Conservation (phyloP, 2,797 vertebrate species). For the Smutsia gigantea region DNA sequence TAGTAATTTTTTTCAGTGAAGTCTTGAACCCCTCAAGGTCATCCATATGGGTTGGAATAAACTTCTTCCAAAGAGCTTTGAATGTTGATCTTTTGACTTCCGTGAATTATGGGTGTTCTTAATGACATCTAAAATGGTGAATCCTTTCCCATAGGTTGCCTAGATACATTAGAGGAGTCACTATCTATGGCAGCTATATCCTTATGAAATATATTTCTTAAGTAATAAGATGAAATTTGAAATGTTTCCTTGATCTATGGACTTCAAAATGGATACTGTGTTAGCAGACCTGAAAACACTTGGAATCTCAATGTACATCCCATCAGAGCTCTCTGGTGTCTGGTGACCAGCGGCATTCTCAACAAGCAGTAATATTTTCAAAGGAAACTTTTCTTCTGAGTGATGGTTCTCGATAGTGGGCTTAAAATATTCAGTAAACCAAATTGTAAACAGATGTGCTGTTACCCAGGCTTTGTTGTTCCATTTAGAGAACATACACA, state of each 20-base stretch:
- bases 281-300: background rate
- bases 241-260: background rate
- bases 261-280: background rate
- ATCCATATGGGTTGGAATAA: background rate
- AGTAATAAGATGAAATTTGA: background rate
- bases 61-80: background rate
- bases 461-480: background rate
- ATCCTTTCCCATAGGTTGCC: background rate
- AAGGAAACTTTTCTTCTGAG: background rate
- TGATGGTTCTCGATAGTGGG: background rate
- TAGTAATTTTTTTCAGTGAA: background rate
- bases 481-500: background rate
- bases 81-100: background rate
- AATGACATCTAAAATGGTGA: background rate
- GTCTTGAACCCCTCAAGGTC: background rate
- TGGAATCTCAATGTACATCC: background rate
- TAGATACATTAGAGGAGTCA: background rate
- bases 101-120: background rate
- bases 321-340: background rate
- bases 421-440: background rate
- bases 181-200: background rate
- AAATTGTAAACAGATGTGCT: background rate
- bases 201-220: background rate
- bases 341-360: background rate
- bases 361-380: background rate